These are phyloP conservation scores for Phorcus lineatus DNA, from an alignment of 2,888 invertebrate species.

Conservation along the genomic window DNA sequence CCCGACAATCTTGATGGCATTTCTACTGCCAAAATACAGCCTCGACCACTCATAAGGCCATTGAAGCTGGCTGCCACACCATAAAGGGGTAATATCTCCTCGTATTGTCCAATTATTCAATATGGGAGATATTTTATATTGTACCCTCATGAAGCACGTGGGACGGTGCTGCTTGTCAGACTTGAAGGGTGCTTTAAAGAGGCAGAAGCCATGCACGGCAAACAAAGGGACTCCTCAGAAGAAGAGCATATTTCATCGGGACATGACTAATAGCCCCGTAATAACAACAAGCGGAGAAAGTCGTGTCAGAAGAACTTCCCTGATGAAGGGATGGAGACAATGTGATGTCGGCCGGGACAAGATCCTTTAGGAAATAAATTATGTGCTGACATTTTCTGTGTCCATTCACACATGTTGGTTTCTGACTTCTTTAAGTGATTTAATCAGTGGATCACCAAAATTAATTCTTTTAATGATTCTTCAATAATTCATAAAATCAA, in stretches of 20 bases:
- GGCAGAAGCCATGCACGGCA: neutral
- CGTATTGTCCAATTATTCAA: constrained; percentile 18
- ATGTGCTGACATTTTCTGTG: too few species aligned
- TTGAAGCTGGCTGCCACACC: neutral
- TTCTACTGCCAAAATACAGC: too few species aligned
- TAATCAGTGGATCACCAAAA: too few species aligned
- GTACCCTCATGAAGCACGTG: neutral
- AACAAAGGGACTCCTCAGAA: neutral
- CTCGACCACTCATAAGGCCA: too few species aligned
- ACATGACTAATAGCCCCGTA: constrained; percentile 9
- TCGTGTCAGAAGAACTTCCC: neutral
- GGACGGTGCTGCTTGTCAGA: neutral
- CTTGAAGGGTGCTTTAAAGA: neutral
- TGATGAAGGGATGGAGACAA: neutral
- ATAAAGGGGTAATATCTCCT: neutral
- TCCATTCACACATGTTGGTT: too few species aligned
- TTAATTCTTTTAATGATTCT: too few species aligned
- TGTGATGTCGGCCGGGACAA: too few species aligned
- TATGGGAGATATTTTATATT: neutral
- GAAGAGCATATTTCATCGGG: neutral
- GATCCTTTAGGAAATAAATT: too few species aligned
- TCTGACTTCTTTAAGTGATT: too few species aligned
- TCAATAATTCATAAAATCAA: too few species aligned
- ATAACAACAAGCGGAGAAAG: neutral
- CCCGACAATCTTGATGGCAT: too few species aligned